Evolutionary conservation across 2,888 invertebrate genomes (phyloP).

Genomic region (Caenorhabditis sulstoni): DNA sequence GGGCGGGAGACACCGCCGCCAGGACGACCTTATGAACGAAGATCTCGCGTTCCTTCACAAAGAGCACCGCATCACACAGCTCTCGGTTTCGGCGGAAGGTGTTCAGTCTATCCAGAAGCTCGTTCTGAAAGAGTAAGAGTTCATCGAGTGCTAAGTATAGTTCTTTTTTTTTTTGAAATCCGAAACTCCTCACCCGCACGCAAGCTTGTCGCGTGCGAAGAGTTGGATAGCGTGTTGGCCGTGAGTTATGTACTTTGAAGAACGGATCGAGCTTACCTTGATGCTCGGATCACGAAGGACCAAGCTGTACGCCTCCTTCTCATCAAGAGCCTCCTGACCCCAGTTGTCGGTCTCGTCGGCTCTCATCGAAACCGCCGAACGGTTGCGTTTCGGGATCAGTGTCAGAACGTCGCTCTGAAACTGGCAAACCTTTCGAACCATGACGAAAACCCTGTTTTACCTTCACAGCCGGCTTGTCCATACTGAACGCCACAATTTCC

Average conservation of each 20-base stretch:
- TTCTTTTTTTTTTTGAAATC: slow-evolving; percentile 18
- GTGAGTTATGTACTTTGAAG: no score
- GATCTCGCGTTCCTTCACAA: slow-evolving; percentile 87
- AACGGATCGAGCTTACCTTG: slow-evolving; percentile 64
- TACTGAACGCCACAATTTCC: slow-evolving; percentile 36
- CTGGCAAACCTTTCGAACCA: no score
- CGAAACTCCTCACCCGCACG: slow-evolving; percentile 20
- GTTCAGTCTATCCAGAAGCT: slow-evolving; percentile 80
- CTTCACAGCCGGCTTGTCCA: slow-evolving; percentile 37
- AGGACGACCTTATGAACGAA: slow-evolving; percentile 84
- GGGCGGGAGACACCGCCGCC: slow-evolving; percentile 76
- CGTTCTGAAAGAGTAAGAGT: slow-evolving; percentile 56
- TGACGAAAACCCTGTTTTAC: neutral
- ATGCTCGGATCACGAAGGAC: slow-evolving; percentile 70
- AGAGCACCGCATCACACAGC: slow-evolving; percentile 90
- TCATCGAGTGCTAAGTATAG: neutral
- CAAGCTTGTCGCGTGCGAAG: neutral
- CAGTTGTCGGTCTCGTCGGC: slow-evolving; percentile 78
- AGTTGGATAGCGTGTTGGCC: no score
- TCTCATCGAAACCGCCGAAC: slow-evolving; percentile 76
- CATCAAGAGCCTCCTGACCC: slow-evolving; percentile 73
- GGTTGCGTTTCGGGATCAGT: slow-evolving; percentile 70
- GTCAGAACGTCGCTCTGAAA: slow-evolving; percentile 62
- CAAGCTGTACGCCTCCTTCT: slow-evolving; percentile 72
- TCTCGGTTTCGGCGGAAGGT: slow-evolving; percentile 85